phyloP scores from a whole-genome alignment of 2,113 vertebrate species.

The Gallinago undulata region DNA sequence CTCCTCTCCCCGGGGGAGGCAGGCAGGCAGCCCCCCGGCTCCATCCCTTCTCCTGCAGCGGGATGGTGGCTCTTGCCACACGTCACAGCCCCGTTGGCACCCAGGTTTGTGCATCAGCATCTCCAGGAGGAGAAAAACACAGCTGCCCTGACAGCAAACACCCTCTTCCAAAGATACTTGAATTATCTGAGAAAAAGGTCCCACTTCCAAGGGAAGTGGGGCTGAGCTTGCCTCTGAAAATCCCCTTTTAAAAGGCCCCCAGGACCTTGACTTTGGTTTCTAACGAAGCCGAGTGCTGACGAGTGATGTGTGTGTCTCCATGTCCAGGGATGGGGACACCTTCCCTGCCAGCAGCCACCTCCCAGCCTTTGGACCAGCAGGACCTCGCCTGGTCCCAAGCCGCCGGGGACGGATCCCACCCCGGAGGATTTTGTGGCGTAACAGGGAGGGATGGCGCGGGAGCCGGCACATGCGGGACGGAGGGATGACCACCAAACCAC shows the following conservation, averaged over 20 bases:
- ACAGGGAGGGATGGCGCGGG: not conserved
- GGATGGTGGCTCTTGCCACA: accelerated
- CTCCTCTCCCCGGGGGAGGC: not conserved
- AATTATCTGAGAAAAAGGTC: not conserved
- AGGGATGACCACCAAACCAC: not conserved
- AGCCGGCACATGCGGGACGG: not conserved
- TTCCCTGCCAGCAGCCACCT: not conserved
- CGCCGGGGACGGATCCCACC: not conserved
- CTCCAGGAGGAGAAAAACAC: not conserved
- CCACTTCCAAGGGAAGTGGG: not conserved
- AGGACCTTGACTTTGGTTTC: not conserved
- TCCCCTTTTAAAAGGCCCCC: not conserved
- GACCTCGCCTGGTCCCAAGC: not conserved
- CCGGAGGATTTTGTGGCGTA: accelerated
- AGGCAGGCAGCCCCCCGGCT: accelerated
- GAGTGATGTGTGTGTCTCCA: not conserved
- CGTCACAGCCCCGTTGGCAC: not conserved
- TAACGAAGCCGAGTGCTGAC: accelerated
- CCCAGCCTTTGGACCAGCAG: not conserved
- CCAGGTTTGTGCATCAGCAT: not conserved
- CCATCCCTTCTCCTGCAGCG: not conserved
- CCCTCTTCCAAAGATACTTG: not conserved
- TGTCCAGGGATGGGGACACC: not conserved
- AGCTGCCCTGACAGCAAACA: not conserved
- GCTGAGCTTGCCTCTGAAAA: not conserved